A percentile compares a stretch with the other conserved stretches of the same genome.
These are phyloP conservation scores for Hydrophis major DNA, from an alignment of 2,797 vertebrate genomes.

Conservation along the genomic window DNA sequence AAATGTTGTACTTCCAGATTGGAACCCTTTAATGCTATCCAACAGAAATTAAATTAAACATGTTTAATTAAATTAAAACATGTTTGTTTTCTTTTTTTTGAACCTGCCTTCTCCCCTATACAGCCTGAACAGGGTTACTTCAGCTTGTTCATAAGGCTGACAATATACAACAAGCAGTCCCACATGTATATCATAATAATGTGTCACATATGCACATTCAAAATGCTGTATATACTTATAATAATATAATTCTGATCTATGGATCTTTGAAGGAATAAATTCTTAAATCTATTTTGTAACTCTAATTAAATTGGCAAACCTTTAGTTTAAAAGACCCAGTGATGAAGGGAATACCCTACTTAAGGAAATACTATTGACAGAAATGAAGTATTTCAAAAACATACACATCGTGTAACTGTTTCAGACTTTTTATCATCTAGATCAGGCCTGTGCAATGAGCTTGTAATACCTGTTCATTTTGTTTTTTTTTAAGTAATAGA, in stretches of 20 bases:
- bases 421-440: not conserved
- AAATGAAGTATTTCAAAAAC: slow-evolving; percentile 21
- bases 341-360: slow-evolving; percentile 9
- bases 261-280: slow-evolving; percentile 49
- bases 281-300: slow-evolving; percentile 39
- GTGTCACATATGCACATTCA: not conserved
- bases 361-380: slow-evolving; percentile 14
- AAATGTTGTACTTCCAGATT: not conserved
- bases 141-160: not conserved
- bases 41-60: not conserved
- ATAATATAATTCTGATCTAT: slow-evolving; percentile 48
- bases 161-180: not conserved
- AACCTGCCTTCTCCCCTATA: not conserved
- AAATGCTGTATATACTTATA: slow-evolving; percentile 8
- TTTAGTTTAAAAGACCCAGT: not conserved
- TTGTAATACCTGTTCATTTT: not conserved
- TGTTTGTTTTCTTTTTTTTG: not conserved
- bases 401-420: slow-evolving; percentile 17
- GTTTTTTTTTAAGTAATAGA: not conserved
- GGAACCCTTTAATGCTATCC: not conserved
- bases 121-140: not conserved
- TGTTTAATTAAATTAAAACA: not conserved
- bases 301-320: slow-evolving; percentile 20
- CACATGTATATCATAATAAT: slow-evolving; percentile 50
- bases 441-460: not conserved